Percentiles rank a stretch among this genome's conserved stretches.
Evolutionary conservation across 2,888 invertebrate species (phyloP).

Genomic region (Lepidocyrtinus sp.): DNA sequence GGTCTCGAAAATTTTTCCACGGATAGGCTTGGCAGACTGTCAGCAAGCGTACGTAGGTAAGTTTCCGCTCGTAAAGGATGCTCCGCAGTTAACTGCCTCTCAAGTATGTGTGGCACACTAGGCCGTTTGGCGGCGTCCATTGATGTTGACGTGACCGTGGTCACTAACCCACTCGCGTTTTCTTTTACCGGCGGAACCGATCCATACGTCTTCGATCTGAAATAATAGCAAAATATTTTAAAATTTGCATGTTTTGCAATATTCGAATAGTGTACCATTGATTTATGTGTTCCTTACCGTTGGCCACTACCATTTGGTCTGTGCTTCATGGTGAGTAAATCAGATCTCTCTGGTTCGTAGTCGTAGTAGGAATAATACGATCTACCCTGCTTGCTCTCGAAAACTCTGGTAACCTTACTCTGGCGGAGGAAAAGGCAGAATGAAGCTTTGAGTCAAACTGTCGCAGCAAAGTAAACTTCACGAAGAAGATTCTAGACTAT

Average conservation of each 20-base stretch:
- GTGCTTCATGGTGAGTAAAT: slow-evolving; percentile 21
- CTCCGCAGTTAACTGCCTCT: not conserved
- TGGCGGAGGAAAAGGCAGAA: not conserved
- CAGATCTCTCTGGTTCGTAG: slow-evolving; percentile 28
- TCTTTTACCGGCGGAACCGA: slow-evolving; percentile 23
- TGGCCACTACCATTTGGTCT: slow-evolving; percentile 25
- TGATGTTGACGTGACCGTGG: not conserved
- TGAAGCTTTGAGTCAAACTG: no score
- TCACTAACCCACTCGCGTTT: not conserved
- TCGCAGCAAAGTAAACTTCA: not conserved
- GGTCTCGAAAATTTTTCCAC: slow-evolving; percentile 52
- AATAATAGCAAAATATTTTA: not conserved
- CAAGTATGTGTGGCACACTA: not conserved
- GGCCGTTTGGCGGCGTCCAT: not conserved
- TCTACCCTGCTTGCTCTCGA: slow-evolving; percentile 46
- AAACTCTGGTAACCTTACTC: slow-evolving; percentile 36
- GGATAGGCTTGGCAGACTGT: slow-evolving; percentile 41
- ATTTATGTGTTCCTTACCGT: slow-evolving; percentile 5
- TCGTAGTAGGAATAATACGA: slow-evolving; percentile 8
- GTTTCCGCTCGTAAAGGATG: slow-evolving; percentile 7
- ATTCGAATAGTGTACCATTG: not conserved
- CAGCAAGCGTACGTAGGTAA: slow-evolving; percentile 28
- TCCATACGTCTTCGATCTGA: slow-evolving; percentile 35
- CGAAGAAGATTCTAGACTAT: no score
- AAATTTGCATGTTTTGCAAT: not conserved